Conservation (phyloP, 2,888 invertebrate genomes). For the Atherix ibis region DNA sequence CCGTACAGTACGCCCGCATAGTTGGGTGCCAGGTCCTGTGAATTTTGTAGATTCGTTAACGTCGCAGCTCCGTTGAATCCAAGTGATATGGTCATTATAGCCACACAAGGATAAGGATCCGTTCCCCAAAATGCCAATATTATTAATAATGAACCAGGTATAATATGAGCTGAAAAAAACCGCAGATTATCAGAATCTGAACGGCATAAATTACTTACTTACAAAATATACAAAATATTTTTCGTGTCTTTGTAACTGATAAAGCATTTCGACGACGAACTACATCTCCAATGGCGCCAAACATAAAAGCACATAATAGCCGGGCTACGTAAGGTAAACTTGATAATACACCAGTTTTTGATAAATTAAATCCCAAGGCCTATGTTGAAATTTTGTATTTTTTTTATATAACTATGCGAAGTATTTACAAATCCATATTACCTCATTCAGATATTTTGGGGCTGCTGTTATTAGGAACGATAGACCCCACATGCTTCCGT, state of each 20-base stretch:
- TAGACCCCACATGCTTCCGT: constrained; percentile 60
- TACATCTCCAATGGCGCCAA: constrained; percentile 52
- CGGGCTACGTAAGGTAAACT: constrained; percentile 56
- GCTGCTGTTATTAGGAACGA: constrained; percentile 62
- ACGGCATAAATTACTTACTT: too few species aligned
- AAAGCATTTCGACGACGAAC: constrained; percentile 35
- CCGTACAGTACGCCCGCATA: constrained; percentile 58
- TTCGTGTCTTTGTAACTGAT: constrained; percentile 42
- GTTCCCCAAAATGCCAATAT: constrained; percentile 43
- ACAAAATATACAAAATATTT: constrained; percentile 50
- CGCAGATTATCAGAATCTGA: too few species aligned
- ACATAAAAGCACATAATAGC: constrained; percentile 49
- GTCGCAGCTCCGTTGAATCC: constrained; percentile 51
- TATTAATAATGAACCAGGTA: constrained; percentile 40
- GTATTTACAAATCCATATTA: too few species aligned
- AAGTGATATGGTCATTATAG: constrained; percentile 48
- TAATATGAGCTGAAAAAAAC: constrained; percentile 38
- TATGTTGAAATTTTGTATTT: not conserved
- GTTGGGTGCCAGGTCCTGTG: constrained; percentile 57
- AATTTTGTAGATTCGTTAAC: constrained; percentile 42
- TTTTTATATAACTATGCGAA: too few species aligned
- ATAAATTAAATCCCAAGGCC: constrained; percentile 51
- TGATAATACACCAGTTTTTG: constrained; percentile 53
- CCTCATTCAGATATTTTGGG: constrained; percentile 55
- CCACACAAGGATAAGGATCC: constrained; percentile 45